Evolutionary conservation across 2,113 vertebrate genomes (phyloP), one percentile per base, ranked within the genome.

Genomic region (Hippocampus zosterae): DNA sequence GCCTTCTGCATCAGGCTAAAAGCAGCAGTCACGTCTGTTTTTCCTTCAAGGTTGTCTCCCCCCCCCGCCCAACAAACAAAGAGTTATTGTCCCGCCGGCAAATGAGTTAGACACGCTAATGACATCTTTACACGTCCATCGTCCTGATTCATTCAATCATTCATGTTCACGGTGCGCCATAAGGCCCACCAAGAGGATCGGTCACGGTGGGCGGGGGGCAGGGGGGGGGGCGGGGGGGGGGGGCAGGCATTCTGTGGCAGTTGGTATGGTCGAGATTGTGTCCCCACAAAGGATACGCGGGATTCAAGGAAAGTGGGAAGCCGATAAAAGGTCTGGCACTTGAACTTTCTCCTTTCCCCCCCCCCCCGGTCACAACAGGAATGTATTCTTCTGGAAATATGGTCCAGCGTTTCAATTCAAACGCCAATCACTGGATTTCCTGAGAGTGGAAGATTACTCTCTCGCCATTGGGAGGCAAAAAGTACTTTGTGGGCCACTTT

Each of bases 191-290:
- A 76, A 70, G 72, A 64, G 59, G 57, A 75, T 69, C 64, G 71
- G 62, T 33, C 23, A 9, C 55, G 18, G 33, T 5, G n/a, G 70
- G 33, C 66, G 75, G 80, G 79, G n/a, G n/a, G n/a, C n/a, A n/a
- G 68, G 62, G 29, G 29, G 29, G 33, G 33, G n/a, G 70, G 41
- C 66, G n/a, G 33, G 68, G 62, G 29, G 29, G 29, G 33, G 33
- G n/a, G 70, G 41, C 66, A 75, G 80, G 79, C 71, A 46, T 75
- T 70, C 74, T 72, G 29, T 82, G 83, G 78, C 86, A 89, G 80
- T 82, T 50, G 52, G 29, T 85, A 70, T 37, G 33, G 79, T 66
- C 68, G 2, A 33, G 33, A 48, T 73, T 41, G 37, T 62, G 44
- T 72, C 80, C 77, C 25, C 5, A 23, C 13, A 33, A 53, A 66